Percentiles rank a stretch among this genome's conserved stretches.
phyloP scores from a whole-genome alignment of 2,113 vertebrate genomes.

The Laterallus jamaicensis region DNA sequence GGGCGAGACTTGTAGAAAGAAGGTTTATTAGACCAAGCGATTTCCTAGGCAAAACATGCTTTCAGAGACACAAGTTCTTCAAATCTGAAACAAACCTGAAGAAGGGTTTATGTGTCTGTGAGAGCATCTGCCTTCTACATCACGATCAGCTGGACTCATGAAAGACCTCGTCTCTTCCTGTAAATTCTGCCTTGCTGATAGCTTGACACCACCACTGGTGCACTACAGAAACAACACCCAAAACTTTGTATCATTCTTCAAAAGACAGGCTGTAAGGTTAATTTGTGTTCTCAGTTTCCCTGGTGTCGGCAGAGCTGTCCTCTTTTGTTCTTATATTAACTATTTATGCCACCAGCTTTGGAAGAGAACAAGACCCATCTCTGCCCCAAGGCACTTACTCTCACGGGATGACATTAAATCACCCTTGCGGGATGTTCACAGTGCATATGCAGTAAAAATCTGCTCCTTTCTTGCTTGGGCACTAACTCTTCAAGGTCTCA shows the following conservation, averaged over 20 bases:
- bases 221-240: neutral
- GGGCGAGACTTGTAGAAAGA: neutral
- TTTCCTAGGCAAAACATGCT: neutral
- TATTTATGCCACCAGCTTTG: neutral
- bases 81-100: neutral
- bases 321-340: conserved; percentile 28
- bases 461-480: neutral
- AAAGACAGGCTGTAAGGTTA: neutral
- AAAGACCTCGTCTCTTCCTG: neutral
- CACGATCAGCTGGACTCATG: neutral
- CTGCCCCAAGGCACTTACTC: neutral
- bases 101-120: neutral
- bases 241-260: neutral
- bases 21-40: neutral
- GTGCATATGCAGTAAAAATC: neutral
- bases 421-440: rapidly evolving
- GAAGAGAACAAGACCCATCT: neutral
- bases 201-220: neutral
- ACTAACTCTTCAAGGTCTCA: neutral
- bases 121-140: neutral
- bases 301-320: neutral
- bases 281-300: neutral
- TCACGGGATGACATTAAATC: neutral
- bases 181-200: neutral
- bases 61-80: neutral